Evolutionary conservation across 2,888 invertebrate species (phyloP).

Genomic region (Trichogramma dendrolimi): DNA sequence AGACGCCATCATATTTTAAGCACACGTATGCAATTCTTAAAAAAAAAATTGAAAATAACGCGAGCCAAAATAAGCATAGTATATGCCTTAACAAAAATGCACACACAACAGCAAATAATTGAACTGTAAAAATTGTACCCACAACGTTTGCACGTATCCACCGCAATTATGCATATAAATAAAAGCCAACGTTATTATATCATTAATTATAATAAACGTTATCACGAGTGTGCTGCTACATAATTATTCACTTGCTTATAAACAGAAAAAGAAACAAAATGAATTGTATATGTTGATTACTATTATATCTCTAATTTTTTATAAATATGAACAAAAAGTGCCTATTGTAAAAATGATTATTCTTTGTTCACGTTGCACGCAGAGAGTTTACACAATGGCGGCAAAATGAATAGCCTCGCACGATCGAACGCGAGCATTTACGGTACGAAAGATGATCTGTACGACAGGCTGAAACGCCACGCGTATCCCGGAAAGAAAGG

Average conservation of each 20-base stretch:
- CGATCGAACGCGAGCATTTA: slow-evolving; percentile 91
- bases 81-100: slow-evolving; percentile 14
- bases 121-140: not conserved
- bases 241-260: slow-evolving; percentile 18
- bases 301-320: not conserved
- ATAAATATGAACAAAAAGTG: not conserved
- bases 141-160: not conserved
- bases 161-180: not conserved
- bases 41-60: not conserved
- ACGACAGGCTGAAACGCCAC: slow-evolving; percentile 90
- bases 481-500: slow-evolving; percentile 95
- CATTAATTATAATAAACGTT: too few relatives aligned
- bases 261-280: slow-evolving; percentile 10
- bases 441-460: slow-evolving; percentile 91
- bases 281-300: not conserved
- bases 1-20: slow-evolving; percentile 31
- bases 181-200: not conserved
- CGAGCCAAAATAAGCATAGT: not conserved
- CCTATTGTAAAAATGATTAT: slow-evolving; percentile 23
- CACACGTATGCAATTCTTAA: slow-evolving; percentile 16
- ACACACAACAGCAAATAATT: slow-evolving; percentile 11
- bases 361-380: slow-evolving; percentile 34
- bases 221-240: slow-evolving; percentile 9
- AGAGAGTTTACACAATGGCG: slow-evolving; percentile 76
- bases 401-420: slow-evolving; percentile 89